Percentiles rank a stretch among this genome's conserved stretches.
phyloP scores from a whole-genome alignment of 1,140 invertebrate genomes.

The Argopecten irradians region DNA sequence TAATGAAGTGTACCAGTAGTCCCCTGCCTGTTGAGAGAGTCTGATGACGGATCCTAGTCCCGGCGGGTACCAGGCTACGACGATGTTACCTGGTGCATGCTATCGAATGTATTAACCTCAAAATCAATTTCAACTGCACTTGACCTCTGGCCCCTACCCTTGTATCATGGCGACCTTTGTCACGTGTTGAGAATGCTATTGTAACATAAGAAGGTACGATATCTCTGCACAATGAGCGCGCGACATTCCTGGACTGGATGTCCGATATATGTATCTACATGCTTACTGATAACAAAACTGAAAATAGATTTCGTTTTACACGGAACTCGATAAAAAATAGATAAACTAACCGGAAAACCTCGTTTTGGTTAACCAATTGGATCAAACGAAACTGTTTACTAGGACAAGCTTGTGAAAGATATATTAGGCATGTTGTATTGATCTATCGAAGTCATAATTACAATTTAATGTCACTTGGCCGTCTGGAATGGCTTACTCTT shows the following conservation, averaged over 20 bases:
- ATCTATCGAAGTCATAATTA: not conserved
- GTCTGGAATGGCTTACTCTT: not conserved
- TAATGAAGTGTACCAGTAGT: not conserved
- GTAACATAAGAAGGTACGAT: not conserved
- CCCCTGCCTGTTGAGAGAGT: not conserved
- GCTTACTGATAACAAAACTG: conserved; percentile 9
- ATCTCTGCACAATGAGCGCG: not conserved
- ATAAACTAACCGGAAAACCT: not conserved
- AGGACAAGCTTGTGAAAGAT: not conserved
- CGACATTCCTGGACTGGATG: not conserved
- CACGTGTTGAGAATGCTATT: not conserved
- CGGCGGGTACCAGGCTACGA: not conserved
- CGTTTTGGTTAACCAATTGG: not conserved
- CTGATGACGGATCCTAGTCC: not conserved
- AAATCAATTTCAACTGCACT: not conserved
- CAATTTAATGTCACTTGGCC: not conserved
- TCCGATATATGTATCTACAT: not conserved
- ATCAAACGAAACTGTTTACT: not conserved
- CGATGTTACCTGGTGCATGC: not conserved
- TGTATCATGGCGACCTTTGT: not conserved
- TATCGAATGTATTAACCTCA: not conserved
- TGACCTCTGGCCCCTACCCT: not conserved
- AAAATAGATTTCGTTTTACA: conserved; percentile 3
- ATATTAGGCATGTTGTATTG: not conserved
- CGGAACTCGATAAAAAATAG: not conserved